Base-by-base conservation (phyloP, 2,797 vertebrate species). In the Paratrypauchen microcephalus region DNA sequence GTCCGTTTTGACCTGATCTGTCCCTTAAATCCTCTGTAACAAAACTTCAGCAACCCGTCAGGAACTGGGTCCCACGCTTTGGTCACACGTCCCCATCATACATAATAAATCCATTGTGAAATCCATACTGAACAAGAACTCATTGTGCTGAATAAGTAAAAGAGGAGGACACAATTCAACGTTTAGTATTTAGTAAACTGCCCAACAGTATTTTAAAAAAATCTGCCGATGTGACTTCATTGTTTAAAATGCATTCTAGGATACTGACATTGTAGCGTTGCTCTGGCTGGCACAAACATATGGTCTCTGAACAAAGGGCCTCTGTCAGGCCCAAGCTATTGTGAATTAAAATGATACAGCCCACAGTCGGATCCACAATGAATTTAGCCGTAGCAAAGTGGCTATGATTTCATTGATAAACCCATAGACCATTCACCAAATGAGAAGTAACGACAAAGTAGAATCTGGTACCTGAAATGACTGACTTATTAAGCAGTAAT, bases 101-200 rank as follows among this genome's bases (percentile, higher is more conserved):
- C 54, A 90, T 85, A 87, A 89, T 86, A 89, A 88, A 87, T 82
- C 84, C 86, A 89, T 88, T 89, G 89, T 89, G 84, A 83, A 86
- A 87, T 87, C 82, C 24, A 57, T 28, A 15, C 24, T 28, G 55
- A 57, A 26, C 55, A 57, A 72, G 70, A 79, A 73, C 81, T 71
- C 78, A 71, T 58, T 69, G 69, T 70, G 76, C 15, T 57, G 55
- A 57, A 15, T 15, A 13, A 28, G 55, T 28, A 57, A 28, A 24
- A 24, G 4, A 11, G 52, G 21, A 23, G 18, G 18, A 19, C n/a
- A 23, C 21, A 55, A 12, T 57, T 28, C 26, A 6, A 16, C 5
- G 7, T 26, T 56, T 15, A 16, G 11, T 26, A 26, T 26, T 56
- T 57, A 7, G 11, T 26, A 54, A 23, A 23, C 23, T 4, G 6